A percentile compares a stretch with the other conserved stretches of the same genome.
Conservation (phyloP, 2,113 vertebrate species). For the Siniperca chuatsi region DNA sequence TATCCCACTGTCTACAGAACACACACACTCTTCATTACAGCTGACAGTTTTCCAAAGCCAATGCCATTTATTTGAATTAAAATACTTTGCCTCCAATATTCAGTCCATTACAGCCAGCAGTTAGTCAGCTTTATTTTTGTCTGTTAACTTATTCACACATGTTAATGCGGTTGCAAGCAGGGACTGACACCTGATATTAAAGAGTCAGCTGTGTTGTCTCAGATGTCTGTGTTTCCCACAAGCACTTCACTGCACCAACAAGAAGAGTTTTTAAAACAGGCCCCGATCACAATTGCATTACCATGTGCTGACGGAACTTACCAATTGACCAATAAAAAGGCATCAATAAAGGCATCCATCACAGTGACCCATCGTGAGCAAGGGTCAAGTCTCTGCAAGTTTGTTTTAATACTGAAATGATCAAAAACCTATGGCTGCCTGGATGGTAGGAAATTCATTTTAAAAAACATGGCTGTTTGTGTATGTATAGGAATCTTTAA, state of each 20-base stretch:
- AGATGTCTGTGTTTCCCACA: neutral
- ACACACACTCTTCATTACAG: neutral
- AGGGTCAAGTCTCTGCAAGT: neutral
- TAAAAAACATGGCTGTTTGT: neutral
- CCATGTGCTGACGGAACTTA: constrained; percentile 2
- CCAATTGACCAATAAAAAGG: neutral
- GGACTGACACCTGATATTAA: constrained; percentile 26
- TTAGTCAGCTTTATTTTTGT: constrained; percentile 20
- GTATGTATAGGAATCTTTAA: neutral
- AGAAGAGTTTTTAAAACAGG: constrained; percentile 3
- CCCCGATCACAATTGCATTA: neutral
- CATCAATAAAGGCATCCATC: constrained; percentile 3
- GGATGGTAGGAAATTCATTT: neutral
- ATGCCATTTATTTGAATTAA: neutral
- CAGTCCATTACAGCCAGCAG: neutral
- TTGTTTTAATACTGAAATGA: neutral
- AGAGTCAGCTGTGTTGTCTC: constrained; percentile 40
- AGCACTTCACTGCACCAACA: neutral
- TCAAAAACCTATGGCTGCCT: neutral
- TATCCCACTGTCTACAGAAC: neutral
- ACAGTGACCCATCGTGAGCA: constrained; percentile 2
- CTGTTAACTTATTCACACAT: neutral
- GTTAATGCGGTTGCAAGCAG: constrained; percentile 19
- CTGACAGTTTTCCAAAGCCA: neutral
- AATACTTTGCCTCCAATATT: neutral